Conservation (phyloP, 2,888 invertebrate genomes). For the Rhimphoctona megacephalus region DNA sequence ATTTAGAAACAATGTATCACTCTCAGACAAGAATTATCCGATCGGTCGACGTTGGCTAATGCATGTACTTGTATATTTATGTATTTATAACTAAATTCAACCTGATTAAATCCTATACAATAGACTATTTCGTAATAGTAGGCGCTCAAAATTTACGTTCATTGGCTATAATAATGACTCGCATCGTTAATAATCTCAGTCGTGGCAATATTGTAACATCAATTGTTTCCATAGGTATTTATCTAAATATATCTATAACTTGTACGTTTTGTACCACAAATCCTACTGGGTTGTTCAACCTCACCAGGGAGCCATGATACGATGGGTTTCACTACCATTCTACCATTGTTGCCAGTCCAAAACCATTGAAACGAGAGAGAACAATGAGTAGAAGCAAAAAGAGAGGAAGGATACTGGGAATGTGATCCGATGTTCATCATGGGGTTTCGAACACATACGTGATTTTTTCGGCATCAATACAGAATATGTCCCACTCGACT, state of each 20-base stretch:
- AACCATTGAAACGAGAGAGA: constrained; percentile 50
- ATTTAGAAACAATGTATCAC: neutral
- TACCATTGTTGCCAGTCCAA: constrained; percentile 62
- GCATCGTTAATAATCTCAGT: constrained; percentile 27
- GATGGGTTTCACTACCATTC: constrained; percentile 5
- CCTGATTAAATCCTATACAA: constrained; percentile 14
- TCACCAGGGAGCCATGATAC: constrained; percentile 39
- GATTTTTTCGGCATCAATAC: constrained; percentile 22
- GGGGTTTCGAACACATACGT: constrained; percentile 24
- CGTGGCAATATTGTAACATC: constrained; percentile 10
- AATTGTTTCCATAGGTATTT: constrained; percentile 17
- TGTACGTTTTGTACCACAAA: constrained; percentile 11
- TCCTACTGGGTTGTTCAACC: constrained; percentile 27
- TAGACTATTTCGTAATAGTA: constrained; percentile 11
- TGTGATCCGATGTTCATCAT: constrained; percentile 43
- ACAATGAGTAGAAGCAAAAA: neutral
- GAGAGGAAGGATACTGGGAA: constrained; percentile 9
- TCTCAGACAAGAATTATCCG: neutral
- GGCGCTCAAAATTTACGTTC: neutral
- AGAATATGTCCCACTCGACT: constrained; percentile 31
- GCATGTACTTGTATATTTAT: constrained; percentile 2
- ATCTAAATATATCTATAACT: constrained; percentile 1
- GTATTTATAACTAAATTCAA: neutral
- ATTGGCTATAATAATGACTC: constrained; percentile 10
- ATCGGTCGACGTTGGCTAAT: neutral